Percentiles rank a stretch among this genome's conserved stretches.
Conservation (phyloP, 2,113 vertebrate genomes). For the Rhegmatorhina hoffmannsi region DNA sequence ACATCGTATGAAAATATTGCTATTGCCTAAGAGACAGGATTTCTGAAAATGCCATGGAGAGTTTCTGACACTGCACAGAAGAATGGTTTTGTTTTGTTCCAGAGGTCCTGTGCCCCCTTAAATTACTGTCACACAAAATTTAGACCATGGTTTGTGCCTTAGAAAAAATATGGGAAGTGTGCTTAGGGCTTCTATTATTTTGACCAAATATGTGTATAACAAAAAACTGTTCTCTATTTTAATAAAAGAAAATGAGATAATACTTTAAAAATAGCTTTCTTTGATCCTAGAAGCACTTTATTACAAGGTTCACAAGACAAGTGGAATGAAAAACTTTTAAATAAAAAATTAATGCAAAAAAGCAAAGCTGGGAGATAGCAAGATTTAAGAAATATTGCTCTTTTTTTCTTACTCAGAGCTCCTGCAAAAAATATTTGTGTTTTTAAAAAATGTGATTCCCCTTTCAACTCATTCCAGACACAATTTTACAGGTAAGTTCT, state of each 20-base stretch:
- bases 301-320: slow-evolving; percentile 43
- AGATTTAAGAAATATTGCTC: slow-evolving; percentile 49
- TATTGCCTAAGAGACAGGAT: neutral
- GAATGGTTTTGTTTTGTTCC: neutral
- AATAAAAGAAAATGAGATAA: slow-evolving; percentile 63
- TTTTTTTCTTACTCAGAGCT: neutral
- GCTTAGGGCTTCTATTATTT: neutral
- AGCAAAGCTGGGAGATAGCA: slow-evolving; percentile 35
- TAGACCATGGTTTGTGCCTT: neutral
- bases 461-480: slow-evolving; percentile 70
- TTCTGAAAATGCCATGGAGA: slow-evolving; percentile 32
- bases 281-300: slow-evolving; percentile 54
- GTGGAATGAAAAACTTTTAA: slow-evolving; percentile 56
- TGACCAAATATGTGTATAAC: neutral
- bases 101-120: neutral
- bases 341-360: slow-evolving; percentile 64
- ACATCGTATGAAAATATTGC: neutral
- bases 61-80: neutral
- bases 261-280: slow-evolving; percentile 57
- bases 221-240: slow-evolving; percentile 40
- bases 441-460: slow-evolving; percentile 23
- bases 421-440: slow-evolving; percentile 46
- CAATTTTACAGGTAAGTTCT: slow-evolving; percentile 65
- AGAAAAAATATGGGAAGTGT: neutral
- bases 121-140: neutral